Conservation (phyloP, 2,888 invertebrate species). For the Morpho helenor region DNA sequence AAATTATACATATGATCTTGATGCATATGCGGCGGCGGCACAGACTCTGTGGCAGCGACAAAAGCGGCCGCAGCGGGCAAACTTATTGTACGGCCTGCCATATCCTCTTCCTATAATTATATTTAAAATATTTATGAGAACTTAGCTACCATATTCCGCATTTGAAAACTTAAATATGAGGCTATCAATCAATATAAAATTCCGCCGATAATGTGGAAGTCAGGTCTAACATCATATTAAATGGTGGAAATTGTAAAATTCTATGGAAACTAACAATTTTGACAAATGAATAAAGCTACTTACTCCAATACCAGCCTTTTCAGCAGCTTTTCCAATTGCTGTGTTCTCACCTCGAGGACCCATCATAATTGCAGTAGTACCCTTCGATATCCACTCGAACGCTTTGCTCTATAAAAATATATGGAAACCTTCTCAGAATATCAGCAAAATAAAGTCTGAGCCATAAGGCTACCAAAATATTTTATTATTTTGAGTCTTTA, state of each 20-base stretch:
- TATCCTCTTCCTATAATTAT: constrained; percentile 47
- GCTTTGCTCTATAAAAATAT: constrained; percentile 51
- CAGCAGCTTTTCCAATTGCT: constrained; percentile 59
- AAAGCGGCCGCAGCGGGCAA: constrained; percentile 64
- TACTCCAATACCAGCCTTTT: constrained; percentile 51
- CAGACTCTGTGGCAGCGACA: constrained; percentile 49
- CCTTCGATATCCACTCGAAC: constrained; percentile 62
- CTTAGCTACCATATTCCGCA: too few relatives aligned
- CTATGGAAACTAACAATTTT: too few relatives aligned
- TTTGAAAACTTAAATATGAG: too few relatives aligned
- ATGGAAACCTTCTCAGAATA: too few relatives aligned
- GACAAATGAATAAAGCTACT: constrained; percentile 20
- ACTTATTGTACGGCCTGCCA: constrained; percentile 55
- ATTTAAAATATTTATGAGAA: too few relatives aligned
- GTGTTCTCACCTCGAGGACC: constrained; percentile 65
- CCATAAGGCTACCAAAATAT: too few relatives aligned
- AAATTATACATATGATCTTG: constrained; percentile 70
- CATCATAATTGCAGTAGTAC: constrained; percentile 63
- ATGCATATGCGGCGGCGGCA: constrained; percentile 67
- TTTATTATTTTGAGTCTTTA: too few relatives aligned
- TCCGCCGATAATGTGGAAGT: too few relatives aligned
- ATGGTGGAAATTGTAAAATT: too few relatives aligned
- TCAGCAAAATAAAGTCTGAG: not conserved
- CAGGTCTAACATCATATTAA: too few relatives aligned
- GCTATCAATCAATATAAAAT: too few relatives aligned